Conservation (phyloP, 1,140 invertebrate species). For the Drosophila ironensis region DNA sequence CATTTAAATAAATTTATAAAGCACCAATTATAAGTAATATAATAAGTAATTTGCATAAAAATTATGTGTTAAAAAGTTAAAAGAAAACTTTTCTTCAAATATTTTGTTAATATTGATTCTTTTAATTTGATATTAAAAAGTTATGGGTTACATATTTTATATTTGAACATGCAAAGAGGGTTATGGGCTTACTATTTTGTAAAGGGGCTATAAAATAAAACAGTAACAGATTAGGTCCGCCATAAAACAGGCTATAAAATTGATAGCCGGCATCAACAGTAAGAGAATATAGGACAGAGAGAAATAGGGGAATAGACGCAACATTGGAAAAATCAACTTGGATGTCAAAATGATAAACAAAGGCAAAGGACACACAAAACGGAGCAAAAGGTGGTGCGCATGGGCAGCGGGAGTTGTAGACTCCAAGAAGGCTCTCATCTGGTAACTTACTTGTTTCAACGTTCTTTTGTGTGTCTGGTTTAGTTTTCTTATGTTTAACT, state of each 20-base stretch:
- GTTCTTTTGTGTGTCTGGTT: conserved; percentile 74
- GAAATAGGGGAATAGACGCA: conserved; percentile 32
- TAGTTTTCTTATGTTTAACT: conserved; percentile 78
- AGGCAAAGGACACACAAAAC: conserved; percentile 67
- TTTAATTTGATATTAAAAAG: too few relatives aligned
- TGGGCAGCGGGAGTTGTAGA: conserved; percentile 42
- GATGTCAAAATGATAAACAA: conserved; percentile 49
- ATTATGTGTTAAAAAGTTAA: too few relatives aligned
- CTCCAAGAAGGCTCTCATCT: conserved; percentile 66
- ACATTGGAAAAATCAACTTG: conserved; percentile 48
- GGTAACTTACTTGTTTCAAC: conserved; percentile 80
- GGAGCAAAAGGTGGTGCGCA: conserved; percentile 52
- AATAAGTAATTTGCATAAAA: too few relatives aligned
- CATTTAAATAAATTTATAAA: too few relatives aligned
- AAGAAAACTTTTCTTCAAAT: too few relatives aligned
- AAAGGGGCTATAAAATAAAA: conserved; percentile 3
- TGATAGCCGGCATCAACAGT: conserved; percentile 11
- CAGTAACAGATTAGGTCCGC: conserved; percentile 21
- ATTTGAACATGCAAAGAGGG: conserved; percentile 13
- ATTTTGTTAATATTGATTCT: too few relatives aligned
- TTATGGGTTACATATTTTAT: too few relatives aligned
- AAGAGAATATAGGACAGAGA: conserved; percentile 26
- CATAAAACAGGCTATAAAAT: conserved; percentile 10
- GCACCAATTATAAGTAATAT: too few relatives aligned
- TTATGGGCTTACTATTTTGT: conserved; percentile 29